Percentiles rank a stretch among this genome's conserved stretches.
Conservation (phyloP, 2,797 vertebrate species). For the Pelodytes ibericus region DNA sequence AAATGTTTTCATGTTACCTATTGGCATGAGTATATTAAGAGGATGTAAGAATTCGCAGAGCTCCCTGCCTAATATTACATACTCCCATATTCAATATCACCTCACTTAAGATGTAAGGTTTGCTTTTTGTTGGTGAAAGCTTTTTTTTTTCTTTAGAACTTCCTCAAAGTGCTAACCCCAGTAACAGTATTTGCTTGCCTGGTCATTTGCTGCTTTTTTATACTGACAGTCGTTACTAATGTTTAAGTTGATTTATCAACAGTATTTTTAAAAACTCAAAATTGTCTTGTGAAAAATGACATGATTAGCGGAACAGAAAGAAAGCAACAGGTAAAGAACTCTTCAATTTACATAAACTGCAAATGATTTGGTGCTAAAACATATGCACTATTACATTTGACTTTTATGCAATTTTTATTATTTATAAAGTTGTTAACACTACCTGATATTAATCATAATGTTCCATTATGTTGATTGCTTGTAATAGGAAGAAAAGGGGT, state of each 20-base stretch:
- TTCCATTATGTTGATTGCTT: conserved; percentile 99
- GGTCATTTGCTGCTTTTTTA: conserved; percentile 90
- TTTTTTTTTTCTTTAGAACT: conserved; percentile 79
- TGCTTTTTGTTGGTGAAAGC: conserved; percentile 57
- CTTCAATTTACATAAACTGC: conserved; percentile 89
- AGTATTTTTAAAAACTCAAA: conserved; percentile 89
- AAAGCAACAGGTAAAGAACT: conserved; percentile 94
- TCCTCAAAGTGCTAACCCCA: conserved; percentile 92
- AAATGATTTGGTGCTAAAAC: conserved; percentile 85
- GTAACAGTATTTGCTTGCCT: conserved; percentile 90
- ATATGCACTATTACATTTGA: conserved; percentile 88
- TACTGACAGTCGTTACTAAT: conserved; percentile 96
- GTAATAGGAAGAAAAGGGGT: conserved; percentile 99
- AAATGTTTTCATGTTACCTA: no score
- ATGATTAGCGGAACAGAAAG: conserved; percentile 94
- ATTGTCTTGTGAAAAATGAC: conserved; percentile 90
- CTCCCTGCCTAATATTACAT: neutral
- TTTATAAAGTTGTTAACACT: conserved; percentile 92
- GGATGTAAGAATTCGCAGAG: neutral
- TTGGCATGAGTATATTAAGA: no score
- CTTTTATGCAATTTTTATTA: conserved; percentile 83
- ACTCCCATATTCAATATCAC: neutral
- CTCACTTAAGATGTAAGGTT: neutral
- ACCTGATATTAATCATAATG: conserved; percentile 99
- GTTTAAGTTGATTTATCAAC: conserved; percentile 95